Percentiles rank a stretch among this genome's conserved stretches.
Evolutionary conservation across 2,888 invertebrate species (phyloP).

Genomic region (Lepidocyrtoides sp.): DNA sequence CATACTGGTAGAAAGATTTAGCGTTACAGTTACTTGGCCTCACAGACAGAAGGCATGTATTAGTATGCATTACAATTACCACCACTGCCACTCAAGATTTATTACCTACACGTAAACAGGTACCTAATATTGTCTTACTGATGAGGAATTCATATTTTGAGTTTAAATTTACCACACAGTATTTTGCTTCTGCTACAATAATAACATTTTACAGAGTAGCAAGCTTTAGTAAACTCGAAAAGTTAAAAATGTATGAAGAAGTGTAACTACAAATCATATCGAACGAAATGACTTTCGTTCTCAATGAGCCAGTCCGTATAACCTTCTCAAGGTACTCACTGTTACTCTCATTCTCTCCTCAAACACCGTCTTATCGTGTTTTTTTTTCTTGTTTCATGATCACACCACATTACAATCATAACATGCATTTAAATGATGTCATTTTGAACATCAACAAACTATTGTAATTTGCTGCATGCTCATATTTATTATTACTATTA

Average conservation of each 20-base stretch:
- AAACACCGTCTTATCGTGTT: constrained; percentile 10
- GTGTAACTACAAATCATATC: constrained; percentile 54
- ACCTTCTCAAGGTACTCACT: constrained; percentile 78
- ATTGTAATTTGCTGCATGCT: neutral
- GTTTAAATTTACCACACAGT: neutral
- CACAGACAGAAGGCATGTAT: no score
- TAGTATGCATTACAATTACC: no score
- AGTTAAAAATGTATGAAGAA: constrained; percentile 27
- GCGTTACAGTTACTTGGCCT: no score
- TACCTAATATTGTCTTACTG: no score
- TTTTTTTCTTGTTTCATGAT: constrained; percentile 42
- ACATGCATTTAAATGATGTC: constrained; percentile 62
- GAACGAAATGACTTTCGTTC: constrained; percentile 67
- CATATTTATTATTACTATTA: neutral
- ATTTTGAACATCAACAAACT: constrained; percentile 7
- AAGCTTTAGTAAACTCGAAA: neutral
- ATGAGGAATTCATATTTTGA: neutral
- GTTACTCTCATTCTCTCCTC: neutral
- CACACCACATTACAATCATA: constrained; percentile 48
- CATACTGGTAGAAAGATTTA: no score
- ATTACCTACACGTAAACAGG: no score
- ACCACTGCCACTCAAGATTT: no score
- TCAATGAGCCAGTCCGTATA: constrained; percentile 61
- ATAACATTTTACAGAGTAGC: neutral
- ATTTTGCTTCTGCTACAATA: neutral